Percentiles rank a stretch among this genome's conserved stretches.
Evolutionary conservation across 2,113 vertebrate genomes (phyloP).

Genomic region (Pelusios castaneus): DNA sequence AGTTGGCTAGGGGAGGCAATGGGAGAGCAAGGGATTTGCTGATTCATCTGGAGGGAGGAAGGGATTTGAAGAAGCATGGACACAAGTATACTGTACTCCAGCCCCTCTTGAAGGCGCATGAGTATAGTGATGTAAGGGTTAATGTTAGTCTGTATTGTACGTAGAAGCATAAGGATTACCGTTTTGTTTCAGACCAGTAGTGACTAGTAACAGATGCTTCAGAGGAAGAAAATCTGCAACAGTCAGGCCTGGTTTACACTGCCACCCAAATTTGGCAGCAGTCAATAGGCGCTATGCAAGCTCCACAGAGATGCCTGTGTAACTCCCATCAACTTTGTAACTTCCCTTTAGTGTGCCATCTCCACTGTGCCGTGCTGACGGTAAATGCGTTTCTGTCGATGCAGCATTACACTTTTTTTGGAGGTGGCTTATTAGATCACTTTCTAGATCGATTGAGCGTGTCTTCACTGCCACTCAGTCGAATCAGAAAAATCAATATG

Average conservation of each 20-base stretch:
- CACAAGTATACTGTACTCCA: neutral
- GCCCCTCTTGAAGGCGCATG: neutral
- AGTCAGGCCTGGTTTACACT: neutral
- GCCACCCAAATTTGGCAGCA: too few species aligned
- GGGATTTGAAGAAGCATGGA: neutral
- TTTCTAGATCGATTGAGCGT: too few species aligned
- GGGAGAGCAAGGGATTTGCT: neutral
- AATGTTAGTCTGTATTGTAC: neutral
- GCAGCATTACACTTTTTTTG: too few species aligned
- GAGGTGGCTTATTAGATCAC: too few species aligned
- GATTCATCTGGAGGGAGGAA: neutral
- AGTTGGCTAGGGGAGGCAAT: neutral
- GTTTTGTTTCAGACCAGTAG: conserved; percentile 23
- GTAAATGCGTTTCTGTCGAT: too few species aligned
- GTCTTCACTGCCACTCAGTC: too few species aligned
- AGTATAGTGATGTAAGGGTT: neutral
- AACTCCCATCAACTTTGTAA: too few species aligned
- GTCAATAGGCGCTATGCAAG: too few species aligned
- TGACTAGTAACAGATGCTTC: conserved; percentile 4
- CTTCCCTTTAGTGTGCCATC: too few species aligned
- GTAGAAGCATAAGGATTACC: neutral
- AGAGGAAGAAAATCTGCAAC: conserved; percentile 2
- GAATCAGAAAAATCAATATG: too few species aligned
- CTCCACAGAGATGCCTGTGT: too few species aligned
- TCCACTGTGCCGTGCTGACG: too few species aligned